Base-by-base conservation (phyloP, 2,888 invertebrate species). In the Rotaria socialis region DNA sequence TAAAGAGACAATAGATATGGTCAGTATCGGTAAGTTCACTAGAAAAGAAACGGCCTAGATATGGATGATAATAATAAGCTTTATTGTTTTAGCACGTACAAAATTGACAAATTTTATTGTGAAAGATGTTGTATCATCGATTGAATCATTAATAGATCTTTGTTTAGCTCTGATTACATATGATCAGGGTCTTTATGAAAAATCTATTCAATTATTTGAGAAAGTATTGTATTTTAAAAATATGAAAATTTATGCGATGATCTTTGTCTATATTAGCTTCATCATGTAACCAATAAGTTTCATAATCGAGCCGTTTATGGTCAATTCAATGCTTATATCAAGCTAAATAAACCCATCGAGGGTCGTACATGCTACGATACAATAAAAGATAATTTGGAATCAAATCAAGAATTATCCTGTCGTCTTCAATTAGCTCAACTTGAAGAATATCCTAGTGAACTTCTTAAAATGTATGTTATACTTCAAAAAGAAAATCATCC, bases 161-260 rank as follows among this genome's bases (percentile, higher is more conserved):
- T 67, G 67, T 19, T 67, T 67, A 67, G 67, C 67, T 41, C 35
- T 67, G 67, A 35, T 67, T 7, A 67, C 67, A n/a, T 67, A 67
- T 67, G 67, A 67, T 67, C 67, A 16, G 16, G 67, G 67, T 41
- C 35, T 11, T 19, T 41, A 67, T 41, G 67, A 67, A 35, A 67
- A 67, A 41, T 67, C 67, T 35, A 67, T 67, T 67, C 67, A 67
- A 67, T 19, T 67, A 27, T 67, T 67, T 35, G 67, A 67, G 5
- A 67, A 67, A 67, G 35, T 67, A 67, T 11, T n/a, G 7, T n/a
- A 14, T n/a, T 58, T 58, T n/a, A 4, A 10, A 8, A 27, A 60
- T n/a, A 27, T n/a, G 27, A 14, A 0, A 60, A 27, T 60, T 7
- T 7, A 14, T 1, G 16, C 10, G 14, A n/a, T 27, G 27, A 27